These are phyloP conservation scores for Dipodomys spectabilis DNA, from an alignment of 2,113 vertebrate species.

Conservation along the genomic window DNA sequence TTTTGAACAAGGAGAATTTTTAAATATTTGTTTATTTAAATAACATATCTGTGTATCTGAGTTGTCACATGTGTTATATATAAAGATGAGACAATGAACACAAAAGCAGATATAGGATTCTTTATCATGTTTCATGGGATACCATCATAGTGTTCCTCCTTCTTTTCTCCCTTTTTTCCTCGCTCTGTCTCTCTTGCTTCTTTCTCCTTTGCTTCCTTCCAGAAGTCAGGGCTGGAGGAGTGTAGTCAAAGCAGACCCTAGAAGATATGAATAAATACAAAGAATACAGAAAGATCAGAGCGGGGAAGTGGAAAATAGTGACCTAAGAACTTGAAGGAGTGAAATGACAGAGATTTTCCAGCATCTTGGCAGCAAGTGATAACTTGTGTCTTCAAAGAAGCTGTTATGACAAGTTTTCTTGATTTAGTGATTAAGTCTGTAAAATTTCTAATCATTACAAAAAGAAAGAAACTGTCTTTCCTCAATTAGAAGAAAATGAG, in stretches of 20 bases:
- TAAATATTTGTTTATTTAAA: slow-evolving; percentile 19
- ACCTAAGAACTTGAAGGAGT: slow-evolving; percentile 5
- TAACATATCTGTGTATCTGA: background rate
- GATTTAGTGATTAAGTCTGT: slow-evolving; percentile 45
- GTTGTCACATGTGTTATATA: background rate
- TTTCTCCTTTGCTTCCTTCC: background rate
- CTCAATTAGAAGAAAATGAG: background rate
- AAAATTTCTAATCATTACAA: slow-evolving; percentile 44
- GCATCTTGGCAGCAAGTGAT: slow-evolving; percentile 17
- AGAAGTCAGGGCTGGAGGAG: rapidly evolving
- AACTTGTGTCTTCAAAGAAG: slow-evolving; percentile 54
- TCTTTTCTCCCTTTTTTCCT: background rate
- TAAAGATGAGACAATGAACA: background rate
- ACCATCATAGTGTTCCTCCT: background rate
- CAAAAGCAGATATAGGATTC: background rate
- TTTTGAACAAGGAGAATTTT: background rate
- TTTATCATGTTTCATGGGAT: background rate
- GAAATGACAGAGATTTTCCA: slow-evolving; percentile 10
- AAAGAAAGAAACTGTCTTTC: slow-evolving; percentile 19
- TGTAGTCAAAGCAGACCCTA: background rate
- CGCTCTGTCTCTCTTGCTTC: background rate
- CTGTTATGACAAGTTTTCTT: slow-evolving; percentile 52
- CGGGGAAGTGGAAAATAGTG: background rate
- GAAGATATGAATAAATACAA: background rate
- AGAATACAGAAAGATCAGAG: background rate